These are phyloP conservation scores for Lampropteryx suffumata DNA, from an alignment of 2,888 invertebrate species.

Conservation along the genomic window DNA sequence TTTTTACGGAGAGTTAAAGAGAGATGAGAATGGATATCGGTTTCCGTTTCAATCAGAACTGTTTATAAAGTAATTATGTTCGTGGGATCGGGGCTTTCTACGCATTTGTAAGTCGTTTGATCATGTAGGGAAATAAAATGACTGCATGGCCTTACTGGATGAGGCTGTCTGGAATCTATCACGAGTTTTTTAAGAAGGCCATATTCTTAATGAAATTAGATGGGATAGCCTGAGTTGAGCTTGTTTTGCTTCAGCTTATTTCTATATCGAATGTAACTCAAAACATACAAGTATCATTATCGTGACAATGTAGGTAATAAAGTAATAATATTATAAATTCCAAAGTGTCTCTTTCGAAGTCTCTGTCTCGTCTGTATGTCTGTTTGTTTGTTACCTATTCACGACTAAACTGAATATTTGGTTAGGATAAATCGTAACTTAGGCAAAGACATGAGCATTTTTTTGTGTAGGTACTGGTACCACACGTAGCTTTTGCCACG, in stretches of 20 bases:
- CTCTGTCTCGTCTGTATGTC: no score
- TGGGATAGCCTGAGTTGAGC: background rate
- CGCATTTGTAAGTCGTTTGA: slow-evolving; percentile 21
- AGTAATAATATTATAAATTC: no score
- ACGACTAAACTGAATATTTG: no score
- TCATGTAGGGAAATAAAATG: slow-evolving; percentile 17
- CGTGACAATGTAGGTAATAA: no score
- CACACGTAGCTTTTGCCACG: no score
- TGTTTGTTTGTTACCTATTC: no score
- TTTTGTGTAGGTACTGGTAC: no score
- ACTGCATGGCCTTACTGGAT: slow-evolving; percentile 7
- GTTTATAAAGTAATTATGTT: slow-evolving; percentile 32
- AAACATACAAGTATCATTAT: no score
- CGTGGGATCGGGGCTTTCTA: slow-evolving; percentile 18
- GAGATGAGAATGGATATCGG: slow-evolving; percentile 46
- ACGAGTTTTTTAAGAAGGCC: slow-evolving; percentile 10
- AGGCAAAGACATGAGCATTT: no score
- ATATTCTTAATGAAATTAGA: slow-evolving; percentile 17
- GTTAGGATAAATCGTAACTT: no score
- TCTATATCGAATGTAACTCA: no score
- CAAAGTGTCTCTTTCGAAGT: no score
- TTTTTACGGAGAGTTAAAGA: slow-evolving; percentile 34
- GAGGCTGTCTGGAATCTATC: slow-evolving; percentile 13
- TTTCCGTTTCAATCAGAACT: slow-evolving; percentile 42
- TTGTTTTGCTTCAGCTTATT: slow-evolving; percentile 3